A percentile compares a stretch with the other conserved stretches of the same genome.
Evolutionary conservation across 2,113 vertebrate species (phyloP).

Genomic region (Chinchilla lanigera): DNA sequence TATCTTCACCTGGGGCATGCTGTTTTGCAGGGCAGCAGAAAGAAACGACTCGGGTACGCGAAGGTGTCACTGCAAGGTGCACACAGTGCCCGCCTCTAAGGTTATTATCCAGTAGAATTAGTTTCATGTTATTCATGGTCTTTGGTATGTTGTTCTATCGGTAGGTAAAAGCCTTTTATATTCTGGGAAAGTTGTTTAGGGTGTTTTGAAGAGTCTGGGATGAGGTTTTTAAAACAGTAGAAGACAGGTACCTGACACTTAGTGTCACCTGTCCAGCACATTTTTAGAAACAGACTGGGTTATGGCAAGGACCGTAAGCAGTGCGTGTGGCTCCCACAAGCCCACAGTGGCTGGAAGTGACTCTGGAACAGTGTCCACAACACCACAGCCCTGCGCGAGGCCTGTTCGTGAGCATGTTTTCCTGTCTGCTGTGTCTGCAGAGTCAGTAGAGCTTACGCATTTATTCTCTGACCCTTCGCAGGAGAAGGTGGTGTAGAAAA

Average conservation of each 20-base stretch:
- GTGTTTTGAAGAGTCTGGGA: not conserved
- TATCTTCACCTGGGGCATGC: fast-evolving
- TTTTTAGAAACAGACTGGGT: not conserved
- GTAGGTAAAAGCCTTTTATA: not conserved
- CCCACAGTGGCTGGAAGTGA: not conserved
- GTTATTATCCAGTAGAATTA: not conserved
- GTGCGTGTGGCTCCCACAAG: not conserved
- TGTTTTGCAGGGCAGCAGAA: not conserved
- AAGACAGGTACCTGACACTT: not conserved
- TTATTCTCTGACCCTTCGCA: not conserved
- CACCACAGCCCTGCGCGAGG: not conserved
- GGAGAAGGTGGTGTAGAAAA: not conserved
- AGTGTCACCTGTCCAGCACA: fast-evolving
- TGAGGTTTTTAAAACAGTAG: not conserved
- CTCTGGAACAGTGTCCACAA: not conserved
- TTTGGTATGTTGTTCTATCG: not conserved
- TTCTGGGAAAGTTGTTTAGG: not conserved
- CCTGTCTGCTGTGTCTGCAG: not conserved
- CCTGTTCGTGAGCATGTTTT: not conserved
- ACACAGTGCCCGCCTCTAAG: no score
- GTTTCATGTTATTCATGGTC: not conserved
- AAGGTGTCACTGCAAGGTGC: not conserved
- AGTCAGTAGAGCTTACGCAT: not conserved
- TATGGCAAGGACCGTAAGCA: not conserved
- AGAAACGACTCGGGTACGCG: no score